A percentile compares a stretch with the other conserved stretches of the same genome.
phyloP scores from a whole-genome alignment of 1,140 invertebrate species.

The Cylas formicarius region DNA sequence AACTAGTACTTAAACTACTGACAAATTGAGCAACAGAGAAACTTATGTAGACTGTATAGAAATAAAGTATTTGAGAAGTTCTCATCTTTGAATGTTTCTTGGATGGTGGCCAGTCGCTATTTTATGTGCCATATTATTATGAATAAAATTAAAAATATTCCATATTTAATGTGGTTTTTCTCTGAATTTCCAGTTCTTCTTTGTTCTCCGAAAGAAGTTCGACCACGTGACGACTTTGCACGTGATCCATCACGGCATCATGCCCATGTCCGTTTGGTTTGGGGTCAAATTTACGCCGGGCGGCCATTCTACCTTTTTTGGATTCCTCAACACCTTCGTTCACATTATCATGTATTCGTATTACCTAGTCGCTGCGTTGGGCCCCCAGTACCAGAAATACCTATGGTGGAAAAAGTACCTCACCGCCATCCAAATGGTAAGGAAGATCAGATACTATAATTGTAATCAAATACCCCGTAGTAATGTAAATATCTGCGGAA shows the following conservation, averaged over 20 bases:
- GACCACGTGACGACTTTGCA: conserved; percentile 88
- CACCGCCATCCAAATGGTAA: conserved; percentile 77
- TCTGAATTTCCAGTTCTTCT: conserved; percentile 78
- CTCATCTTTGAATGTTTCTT: not conserved
- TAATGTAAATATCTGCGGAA: too few relatives aligned
- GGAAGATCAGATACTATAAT: conserved; percentile 25
- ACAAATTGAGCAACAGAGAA: not conserved
- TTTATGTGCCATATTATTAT: not conserved
- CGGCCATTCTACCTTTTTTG: conserved; percentile 79
- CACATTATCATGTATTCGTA: conserved; percentile 83
- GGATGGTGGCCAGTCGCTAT: not conserved
- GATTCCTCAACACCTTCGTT: conserved; percentile 80
- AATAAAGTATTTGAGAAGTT: not conserved
- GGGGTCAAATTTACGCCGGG: conserved; percentile 88
- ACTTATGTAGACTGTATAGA: not conserved
- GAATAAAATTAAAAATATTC: not conserved
- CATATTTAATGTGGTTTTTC: too few relatives aligned
- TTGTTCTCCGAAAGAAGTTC: conserved; percentile 88
- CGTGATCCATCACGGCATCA: conserved; percentile 93
- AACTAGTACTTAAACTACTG: too few relatives aligned
- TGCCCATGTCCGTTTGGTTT: conserved; percentile 96
- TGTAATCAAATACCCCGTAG: too few relatives aligned
- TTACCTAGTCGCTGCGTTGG: conserved; percentile 79
- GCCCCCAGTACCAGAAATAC: conserved; percentile 72
- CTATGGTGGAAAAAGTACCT: conserved; percentile 93